Percentiles rank a stretch among this genome's conserved stretches.
These are phyloP conservation scores for Pitta sordida DNA, from an alignment of 2,113 vertebrate genomes.

Conservation along the genomic window DNA sequence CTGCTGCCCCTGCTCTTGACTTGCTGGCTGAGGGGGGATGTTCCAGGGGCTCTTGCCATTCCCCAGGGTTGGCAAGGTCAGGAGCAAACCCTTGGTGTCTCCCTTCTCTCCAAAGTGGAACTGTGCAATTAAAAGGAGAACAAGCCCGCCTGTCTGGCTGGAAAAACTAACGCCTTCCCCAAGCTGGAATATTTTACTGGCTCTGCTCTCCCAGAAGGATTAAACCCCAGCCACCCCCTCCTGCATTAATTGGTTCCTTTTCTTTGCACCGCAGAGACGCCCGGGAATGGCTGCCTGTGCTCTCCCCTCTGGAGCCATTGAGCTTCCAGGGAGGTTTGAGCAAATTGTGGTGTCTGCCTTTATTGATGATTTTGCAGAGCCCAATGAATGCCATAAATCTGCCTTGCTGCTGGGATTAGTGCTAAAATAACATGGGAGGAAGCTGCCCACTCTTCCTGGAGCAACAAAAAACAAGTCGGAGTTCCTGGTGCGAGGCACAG, in stretches of 20 bases:
- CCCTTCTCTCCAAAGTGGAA: not conserved
- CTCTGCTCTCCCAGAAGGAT: not conserved
- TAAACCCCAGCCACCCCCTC: not conserved
- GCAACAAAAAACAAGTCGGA: not conserved
- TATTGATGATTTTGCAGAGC: slow-evolving; percentile 25
- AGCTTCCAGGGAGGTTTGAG: slow-evolving; percentile 7
- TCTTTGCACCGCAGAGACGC: not conserved
- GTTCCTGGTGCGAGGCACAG: accelerated
- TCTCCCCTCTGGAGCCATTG: not conserved
- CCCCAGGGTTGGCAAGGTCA: not conserved
- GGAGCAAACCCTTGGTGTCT: not conserved
- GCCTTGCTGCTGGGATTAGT: not conserved
- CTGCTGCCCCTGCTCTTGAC: not conserved
- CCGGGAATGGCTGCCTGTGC: not conserved
- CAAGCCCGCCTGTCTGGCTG: not conserved
- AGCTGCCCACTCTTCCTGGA: not conserved
- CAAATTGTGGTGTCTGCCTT: not conserved
- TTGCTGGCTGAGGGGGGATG: accelerated
- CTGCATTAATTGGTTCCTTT: not conserved
- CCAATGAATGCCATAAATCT: not conserved
- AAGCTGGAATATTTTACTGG: not conserved
- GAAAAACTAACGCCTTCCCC: not conserved
- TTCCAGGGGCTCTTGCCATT: accelerated
- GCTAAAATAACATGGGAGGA: not conserved
- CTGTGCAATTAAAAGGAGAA: not conserved